Percentiles rank a stretch among this genome's conserved stretches.
Conservation (phyloP, 2,797 vertebrate species). For the Tokudaia tokunoshimensis region DNA sequence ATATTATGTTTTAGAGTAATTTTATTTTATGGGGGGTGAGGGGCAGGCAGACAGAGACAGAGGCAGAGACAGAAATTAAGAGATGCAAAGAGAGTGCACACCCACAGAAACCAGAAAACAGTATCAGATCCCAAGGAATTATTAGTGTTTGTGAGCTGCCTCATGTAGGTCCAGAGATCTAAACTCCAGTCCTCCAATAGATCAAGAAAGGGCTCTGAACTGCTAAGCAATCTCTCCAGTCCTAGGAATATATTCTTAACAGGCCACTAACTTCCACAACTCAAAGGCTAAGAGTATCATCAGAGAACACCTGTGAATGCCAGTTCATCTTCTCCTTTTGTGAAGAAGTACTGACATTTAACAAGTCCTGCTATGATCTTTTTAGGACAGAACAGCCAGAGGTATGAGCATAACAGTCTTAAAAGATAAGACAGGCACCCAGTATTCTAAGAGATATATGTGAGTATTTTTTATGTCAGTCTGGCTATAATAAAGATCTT, state of each 20-base stretch:
- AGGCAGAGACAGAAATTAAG: not conserved
- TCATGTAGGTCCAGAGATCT: not conserved
- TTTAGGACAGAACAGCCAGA: not conserved
- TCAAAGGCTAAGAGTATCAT: not conserved
- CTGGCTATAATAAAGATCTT: not conserved
- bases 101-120: not conserved
- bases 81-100: not conserved
- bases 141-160: not conserved
- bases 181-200: not conserved
- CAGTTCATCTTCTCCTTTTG: not conserved
- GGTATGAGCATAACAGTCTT: not conserved
- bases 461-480: not conserved
- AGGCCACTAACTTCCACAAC: not conserved
- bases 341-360: not conserved
- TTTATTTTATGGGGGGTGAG: not conserved
- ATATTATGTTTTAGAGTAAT: not conserved
- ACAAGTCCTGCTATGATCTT: not conserved
- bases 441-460: not conserved
- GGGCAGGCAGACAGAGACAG: not conserved
- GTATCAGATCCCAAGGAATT: not conserved
- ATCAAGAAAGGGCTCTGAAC: not conserved
- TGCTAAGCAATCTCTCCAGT: not conserved
- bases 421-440: not conserved
- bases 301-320: not conserved
- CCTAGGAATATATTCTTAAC: not conserved